Percentiles rank a stretch among this genome's conserved stretches.
Conservation (phyloP, 2,797 vertebrate genomes). For the Morus bassanus region DNA sequence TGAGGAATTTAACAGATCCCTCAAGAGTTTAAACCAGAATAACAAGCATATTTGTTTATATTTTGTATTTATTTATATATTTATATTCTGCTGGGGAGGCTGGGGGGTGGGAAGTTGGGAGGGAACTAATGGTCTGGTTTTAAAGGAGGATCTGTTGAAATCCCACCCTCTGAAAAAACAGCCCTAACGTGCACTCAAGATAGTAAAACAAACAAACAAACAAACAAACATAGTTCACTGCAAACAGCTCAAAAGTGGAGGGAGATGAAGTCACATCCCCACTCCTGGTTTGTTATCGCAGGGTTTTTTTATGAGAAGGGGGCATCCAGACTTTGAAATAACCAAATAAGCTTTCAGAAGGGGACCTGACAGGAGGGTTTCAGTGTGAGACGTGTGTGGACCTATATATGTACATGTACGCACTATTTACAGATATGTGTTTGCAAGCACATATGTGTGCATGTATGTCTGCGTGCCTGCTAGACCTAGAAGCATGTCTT, state of each 20-base stretch:
- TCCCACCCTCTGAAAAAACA: not conserved
- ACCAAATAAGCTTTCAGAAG: not conserved
- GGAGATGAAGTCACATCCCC: not conserved
- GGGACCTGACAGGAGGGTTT: not conserved
- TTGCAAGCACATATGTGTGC: not conserved
- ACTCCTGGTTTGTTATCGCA: not conserved
- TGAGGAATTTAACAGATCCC: not conserved
- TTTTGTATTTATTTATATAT: not conserved
- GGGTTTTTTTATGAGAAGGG: rapidly evolving
- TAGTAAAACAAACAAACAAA: not conserved
- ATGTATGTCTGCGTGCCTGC: not conserved
- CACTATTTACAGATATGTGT: not conserved
- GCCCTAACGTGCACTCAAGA: not conserved
- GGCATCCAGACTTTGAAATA: not conserved
- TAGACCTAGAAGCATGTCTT: not conserved
- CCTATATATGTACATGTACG: not conserved
- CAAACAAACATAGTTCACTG: not conserved
- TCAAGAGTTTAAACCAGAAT: not conserved
- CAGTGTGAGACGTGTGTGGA: not conserved
- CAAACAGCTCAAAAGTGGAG: not conserved
- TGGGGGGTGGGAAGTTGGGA: not conserved
- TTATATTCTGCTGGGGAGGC: not conserved
- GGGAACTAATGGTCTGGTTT: not conserved
- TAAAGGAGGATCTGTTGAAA: not conserved
- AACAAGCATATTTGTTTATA: not conserved